Conservation (phyloP, 2,113 vertebrate species). For the human (Homo sapiens) region DNA sequence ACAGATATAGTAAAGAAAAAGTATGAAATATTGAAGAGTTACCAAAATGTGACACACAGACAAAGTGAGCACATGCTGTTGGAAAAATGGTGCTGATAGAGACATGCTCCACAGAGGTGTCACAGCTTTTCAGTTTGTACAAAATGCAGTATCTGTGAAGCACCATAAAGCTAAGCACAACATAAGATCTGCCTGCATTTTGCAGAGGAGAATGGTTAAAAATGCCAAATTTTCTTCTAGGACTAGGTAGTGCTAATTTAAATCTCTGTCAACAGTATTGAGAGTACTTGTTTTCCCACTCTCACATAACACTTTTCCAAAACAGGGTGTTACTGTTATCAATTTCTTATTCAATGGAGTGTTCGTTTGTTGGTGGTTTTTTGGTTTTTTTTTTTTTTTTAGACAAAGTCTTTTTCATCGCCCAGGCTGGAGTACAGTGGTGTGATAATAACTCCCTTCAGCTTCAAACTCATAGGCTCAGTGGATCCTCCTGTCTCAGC, state of each 20-base stretch:
- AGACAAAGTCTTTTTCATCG: too few relatives aligned
- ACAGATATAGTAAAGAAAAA: not conserved
- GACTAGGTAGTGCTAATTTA: not conserved
- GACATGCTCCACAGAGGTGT: not conserved
- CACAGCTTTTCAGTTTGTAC: not conserved
- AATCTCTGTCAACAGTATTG: not conserved
- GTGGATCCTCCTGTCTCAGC: too few relatives aligned
- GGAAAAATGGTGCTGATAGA: not conserved
- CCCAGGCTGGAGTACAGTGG: too few relatives aligned
- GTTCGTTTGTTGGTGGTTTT: not conserved
- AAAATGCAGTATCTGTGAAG: not conserved
- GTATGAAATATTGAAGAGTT: not conserved
- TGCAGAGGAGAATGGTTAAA: constrained; percentile 28
- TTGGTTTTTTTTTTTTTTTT: too few relatives aligned
- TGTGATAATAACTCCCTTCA: too few relatives aligned
- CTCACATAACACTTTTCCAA: not conserved
- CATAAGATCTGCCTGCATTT: not conserved
- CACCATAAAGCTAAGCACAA: not conserved
- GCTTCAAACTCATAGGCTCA: too few relatives aligned
- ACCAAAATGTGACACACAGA: not conserved
- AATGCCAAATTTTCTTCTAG: not conserved
- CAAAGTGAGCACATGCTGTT: not conserved
- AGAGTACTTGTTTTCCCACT: not conserved
- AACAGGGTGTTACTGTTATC: not conserved
- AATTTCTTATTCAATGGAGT: not conserved